Evolutionary conservation across 2,888 invertebrate species (phyloP).

Genomic region (Eupithecia exiguata): DNA sequence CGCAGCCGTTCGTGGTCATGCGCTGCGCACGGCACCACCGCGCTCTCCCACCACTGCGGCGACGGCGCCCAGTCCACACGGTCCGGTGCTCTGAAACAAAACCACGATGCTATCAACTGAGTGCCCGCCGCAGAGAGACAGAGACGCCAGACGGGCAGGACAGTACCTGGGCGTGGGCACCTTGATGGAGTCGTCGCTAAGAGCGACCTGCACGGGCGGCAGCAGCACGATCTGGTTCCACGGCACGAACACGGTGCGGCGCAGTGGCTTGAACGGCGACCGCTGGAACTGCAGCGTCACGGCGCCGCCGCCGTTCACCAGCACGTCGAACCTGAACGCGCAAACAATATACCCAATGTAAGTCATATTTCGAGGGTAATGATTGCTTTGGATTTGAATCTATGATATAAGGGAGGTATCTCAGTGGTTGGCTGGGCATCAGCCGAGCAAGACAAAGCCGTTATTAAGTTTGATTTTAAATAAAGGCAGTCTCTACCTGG

Average conservation of each 20-base stretch:
- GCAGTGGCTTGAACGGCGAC: slow-evolving; percentile 94
- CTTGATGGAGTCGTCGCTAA: slow-evolving; percentile 88
- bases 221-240: slow-evolving; percentile 99
- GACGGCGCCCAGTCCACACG: slow-evolving; percentile 80
- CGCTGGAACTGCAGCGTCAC: slow-evolving; percentile 98
- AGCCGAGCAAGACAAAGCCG: too few species aligned
- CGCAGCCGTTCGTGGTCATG: slow-evolving; percentile 94
- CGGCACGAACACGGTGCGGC: slow-evolving; percentile 96
- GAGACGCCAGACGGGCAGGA: neutral
- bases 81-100: slow-evolving; percentile 66
- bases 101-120: neutral
- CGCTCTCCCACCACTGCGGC: slow-evolving; percentile 83
- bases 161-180: slow-evolving; percentile 77
- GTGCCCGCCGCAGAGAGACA: neutral
- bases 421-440: too few species aligned
- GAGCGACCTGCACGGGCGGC: slow-evolving; percentile 93
- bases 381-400: neutral
- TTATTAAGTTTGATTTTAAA: too few species aligned
- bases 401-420: too few species aligned
- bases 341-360: neutral
- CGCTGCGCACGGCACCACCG: slow-evolving; percentile 87
- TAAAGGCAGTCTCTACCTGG: too few species aligned
- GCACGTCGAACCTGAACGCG: slow-evolving; percentile 98
- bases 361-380: neutral
- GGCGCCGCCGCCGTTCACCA: slow-evolving; percentile 99